These are phyloP conservation scores for Hydractinia echinata DNA, from an alignment of 30 jellyfish, hydroid and myxozoan species.

Conservation along the genomic window DNA sequence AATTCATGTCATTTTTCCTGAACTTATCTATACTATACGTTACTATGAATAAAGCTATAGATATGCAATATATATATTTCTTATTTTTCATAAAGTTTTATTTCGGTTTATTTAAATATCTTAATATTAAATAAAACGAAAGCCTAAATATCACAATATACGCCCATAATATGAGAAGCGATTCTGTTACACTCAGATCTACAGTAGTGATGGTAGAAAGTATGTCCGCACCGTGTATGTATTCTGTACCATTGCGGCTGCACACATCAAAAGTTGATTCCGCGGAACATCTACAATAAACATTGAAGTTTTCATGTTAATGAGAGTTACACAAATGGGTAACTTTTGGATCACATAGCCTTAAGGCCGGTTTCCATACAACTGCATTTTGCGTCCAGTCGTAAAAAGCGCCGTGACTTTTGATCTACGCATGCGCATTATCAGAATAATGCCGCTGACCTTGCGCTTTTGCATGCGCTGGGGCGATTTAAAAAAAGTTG, in stretches of 20 bases:
- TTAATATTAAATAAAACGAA: conserved; percentile 26
- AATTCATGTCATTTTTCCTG: too few relatives aligned
- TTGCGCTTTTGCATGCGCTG: too few relatives aligned
- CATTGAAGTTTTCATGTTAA: neutral
- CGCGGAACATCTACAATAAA: conserved; percentile 17
- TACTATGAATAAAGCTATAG: too few relatives aligned
- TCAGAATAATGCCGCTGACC: too few relatives aligned
- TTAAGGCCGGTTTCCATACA: too few relatives aligned
- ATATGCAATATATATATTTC: too few relatives aligned
- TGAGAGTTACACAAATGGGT: neutral
- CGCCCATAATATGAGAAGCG: conserved; percentile 10
- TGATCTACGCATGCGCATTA: too few relatives aligned
- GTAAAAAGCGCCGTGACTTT: too few relatives aligned
- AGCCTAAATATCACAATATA: conserved; percentile 18
- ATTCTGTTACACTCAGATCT: conserved; percentile 21
- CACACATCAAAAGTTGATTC: conserved; percentile 20
- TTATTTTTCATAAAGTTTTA: neutral
- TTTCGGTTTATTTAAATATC: conserved; percentile 43
- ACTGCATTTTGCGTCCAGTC: too few relatives aligned
- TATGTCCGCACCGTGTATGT: conserved; percentile 43
- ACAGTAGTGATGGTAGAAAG: conserved; percentile 4
- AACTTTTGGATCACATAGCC: neutral
- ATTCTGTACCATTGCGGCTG: conserved; percentile 10
- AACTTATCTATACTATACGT: too few relatives aligned
- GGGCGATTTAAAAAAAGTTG: too few relatives aligned